phyloP scores from a whole-genome alignment of 2,888 invertebrate genomes.

The Apocheima hispidaria region DNA sequence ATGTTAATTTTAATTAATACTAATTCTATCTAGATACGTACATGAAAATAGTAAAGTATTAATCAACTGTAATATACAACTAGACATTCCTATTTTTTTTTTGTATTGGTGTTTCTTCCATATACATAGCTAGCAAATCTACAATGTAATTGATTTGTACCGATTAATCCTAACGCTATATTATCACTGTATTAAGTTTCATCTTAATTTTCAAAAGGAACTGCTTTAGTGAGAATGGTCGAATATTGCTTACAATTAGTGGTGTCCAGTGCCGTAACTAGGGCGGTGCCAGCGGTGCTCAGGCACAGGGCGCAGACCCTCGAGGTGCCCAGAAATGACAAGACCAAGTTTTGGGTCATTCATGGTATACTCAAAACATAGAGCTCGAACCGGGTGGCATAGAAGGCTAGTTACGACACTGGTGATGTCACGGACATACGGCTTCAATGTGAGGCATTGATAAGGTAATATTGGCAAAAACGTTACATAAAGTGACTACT shows the following conservation, averaged over 20 bases:
- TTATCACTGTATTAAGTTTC: conserved; percentile 14
- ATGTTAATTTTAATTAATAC: background rate
- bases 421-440: background rate
- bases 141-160: conserved; percentile 34
- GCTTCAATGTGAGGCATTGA: background rate
- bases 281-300: too few relatives aligned
- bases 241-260: conserved; percentile 20
- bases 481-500: background rate
- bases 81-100: background rate
- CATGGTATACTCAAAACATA: too few relatives aligned
- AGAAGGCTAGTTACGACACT: too few relatives aligned
- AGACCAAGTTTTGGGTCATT: too few relatives aligned
- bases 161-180: conserved; percentile 28
- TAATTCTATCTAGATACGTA: conserved; percentile 1
- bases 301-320: too few relatives aligned
- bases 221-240: conserved; percentile 8
- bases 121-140: conserved; percentile 23
- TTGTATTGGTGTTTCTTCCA: conserved; percentile 25
- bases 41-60: conserved; percentile 4
- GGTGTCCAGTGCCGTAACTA: too few relatives aligned
- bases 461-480: background rate
- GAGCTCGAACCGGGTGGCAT: too few relatives aligned
- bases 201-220: conserved; percentile 20
- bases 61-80: background rate
- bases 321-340: too few relatives aligned